These are phyloP conservation scores for Crocuta crocuta DNA, from an alignment of 2,113 vertebrate species.

Conservation along the genomic window DNA sequence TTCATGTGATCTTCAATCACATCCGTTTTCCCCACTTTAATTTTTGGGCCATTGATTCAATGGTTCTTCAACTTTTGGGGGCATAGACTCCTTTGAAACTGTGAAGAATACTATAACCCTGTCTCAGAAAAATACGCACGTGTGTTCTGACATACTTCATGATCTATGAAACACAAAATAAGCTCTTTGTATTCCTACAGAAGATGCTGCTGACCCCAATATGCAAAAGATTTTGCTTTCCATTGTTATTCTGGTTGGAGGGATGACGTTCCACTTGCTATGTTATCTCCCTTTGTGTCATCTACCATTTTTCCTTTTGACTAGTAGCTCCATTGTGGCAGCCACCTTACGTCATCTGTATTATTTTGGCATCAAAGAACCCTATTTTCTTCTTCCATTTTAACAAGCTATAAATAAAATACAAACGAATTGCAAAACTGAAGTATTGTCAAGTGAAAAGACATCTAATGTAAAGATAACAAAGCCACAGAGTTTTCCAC, in stretches of 20 bases:
- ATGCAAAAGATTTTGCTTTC: background rate
- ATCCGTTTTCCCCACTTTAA: background rate
- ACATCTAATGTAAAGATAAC: background rate
- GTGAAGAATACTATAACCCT: background rate
- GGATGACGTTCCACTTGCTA: background rate
- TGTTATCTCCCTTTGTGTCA: background rate
- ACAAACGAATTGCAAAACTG: background rate
- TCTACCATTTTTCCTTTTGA: background rate
- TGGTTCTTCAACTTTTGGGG: background rate
- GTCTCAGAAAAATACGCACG: background rate
- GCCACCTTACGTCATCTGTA: background rate
- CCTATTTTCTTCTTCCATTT: background rate
- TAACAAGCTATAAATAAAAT: background rate
- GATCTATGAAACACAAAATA: background rate
- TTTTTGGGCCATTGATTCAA: background rate
- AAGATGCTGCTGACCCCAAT: background rate
- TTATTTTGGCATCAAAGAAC: conserved; percentile 14
- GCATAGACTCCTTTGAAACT: background rate
- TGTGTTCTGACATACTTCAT: background rate
- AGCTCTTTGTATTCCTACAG: background rate
- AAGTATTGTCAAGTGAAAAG: background rate
- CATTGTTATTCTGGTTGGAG: background rate
- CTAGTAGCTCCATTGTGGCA: background rate
- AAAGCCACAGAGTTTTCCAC: background rate
- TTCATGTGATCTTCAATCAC: background rate